Conservation (phyloP, 2,797 vertebrate genomes). For the Bradypus variegatus region DNA sequence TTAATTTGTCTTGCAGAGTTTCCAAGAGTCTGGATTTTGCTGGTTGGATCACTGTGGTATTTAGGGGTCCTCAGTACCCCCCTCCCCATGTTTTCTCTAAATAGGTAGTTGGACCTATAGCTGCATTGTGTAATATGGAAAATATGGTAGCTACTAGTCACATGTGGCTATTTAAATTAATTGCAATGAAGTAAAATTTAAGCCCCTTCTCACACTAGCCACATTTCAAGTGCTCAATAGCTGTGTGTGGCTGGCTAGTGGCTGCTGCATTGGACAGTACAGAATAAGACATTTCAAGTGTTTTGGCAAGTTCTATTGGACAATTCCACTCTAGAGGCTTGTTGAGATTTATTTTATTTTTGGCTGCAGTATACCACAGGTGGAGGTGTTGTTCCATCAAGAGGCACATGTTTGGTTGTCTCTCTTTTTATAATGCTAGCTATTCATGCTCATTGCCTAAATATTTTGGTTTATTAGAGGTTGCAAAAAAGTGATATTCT, state of each 20-base stretch:
- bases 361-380: background rate
- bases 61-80: background rate
- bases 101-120: background rate
- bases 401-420: background rate
- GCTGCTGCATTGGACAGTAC: background rate
- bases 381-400: background rate
- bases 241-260: background rate
- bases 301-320: background rate
- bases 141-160: background rate
- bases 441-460: background rate
- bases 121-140: background rate
- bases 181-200: background rate
- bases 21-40: conserved; percentile 1
- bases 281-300: background rate
- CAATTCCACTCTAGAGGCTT: background rate
- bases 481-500: background rate
- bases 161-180: background rate
- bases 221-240: background rate
- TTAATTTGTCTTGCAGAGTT: conserved; percentile 1
- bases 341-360: background rate
- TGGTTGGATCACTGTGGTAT: background rate
- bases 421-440: background rate
- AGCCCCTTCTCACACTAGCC: background rate
- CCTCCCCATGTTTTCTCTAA: background rate
- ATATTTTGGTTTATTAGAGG: conserved; percentile 28